Conservation (phyloP, 2,797 vertebrate genomes). For the Enteromius argenteus region DNA sequence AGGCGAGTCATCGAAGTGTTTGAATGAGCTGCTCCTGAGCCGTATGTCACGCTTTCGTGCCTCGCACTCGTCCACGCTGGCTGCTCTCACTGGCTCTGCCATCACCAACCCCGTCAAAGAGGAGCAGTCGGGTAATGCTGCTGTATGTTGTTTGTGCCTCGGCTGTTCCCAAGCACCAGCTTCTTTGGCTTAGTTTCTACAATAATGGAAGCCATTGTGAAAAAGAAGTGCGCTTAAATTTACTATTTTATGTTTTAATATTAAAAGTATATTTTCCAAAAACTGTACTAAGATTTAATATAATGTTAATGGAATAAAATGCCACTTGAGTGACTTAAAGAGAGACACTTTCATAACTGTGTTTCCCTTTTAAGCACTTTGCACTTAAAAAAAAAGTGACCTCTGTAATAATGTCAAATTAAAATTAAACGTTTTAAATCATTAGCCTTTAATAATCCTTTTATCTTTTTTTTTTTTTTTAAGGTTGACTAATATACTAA, state of each 20-base stretch:
- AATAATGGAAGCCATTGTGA: not conserved
- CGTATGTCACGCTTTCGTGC: conserved; percentile 96
- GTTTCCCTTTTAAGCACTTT: too few relatives aligned
- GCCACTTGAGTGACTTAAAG: not conserved
- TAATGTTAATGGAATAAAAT: not conserved
- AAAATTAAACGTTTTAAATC: not conserved
- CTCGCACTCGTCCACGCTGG: conserved; percentile 94
- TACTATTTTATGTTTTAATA: not conserved
- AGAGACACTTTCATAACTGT: not conserved
- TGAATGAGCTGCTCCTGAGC: conserved; percentile 98
- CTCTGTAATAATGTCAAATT: not conserved
- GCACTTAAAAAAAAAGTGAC: not conserved
- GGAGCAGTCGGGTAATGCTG: conserved; percentile 91
- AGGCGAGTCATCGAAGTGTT: conserved; percentile 98
- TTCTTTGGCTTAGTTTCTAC: not conserved
- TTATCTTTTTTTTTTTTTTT: too few relatives aligned
- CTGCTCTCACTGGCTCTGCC: conserved; percentile 95
- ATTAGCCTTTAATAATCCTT: not conserved
- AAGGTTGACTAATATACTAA: not conserved
- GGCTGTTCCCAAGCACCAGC: not conserved
- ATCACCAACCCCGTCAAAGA: conserved; percentile 98
- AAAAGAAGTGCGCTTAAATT: not conserved
- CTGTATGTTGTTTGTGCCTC: not conserved
- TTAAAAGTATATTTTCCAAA: not conserved
- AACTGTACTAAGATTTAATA: not conserved